phyloP scores from a whole-genome alignment of 2,113 vertebrate genomes.

The Rhea pennata region DNA sequence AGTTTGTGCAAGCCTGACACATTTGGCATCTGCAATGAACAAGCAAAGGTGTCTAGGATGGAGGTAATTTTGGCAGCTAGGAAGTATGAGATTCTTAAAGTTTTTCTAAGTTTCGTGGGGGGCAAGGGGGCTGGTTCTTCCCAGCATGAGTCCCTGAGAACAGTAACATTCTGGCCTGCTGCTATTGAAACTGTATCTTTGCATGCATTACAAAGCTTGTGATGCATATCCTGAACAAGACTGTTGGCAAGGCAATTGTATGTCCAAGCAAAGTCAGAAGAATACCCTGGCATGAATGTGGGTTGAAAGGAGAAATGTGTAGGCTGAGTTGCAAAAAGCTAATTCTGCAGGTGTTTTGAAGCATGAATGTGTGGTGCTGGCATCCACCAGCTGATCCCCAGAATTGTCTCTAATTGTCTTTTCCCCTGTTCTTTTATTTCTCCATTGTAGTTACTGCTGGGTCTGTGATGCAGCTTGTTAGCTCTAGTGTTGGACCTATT shows the following conservation, averaged over 20 bases:
- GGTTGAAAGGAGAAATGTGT: not conserved
- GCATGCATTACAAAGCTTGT: not conserved
- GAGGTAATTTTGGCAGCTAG: not conserved
- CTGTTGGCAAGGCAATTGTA: not conserved
- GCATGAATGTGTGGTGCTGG: not conserved
- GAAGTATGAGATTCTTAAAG: not conserved
- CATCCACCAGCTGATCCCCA: not conserved
- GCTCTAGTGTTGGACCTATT: not conserved
- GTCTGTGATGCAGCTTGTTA: not conserved
- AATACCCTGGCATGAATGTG: not conserved
- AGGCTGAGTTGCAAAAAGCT: not conserved
- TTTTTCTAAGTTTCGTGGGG: not conserved
- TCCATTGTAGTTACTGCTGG: not conserved
- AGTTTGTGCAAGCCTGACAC: not conserved
- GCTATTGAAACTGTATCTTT: not conserved
- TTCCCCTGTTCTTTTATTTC: not conserved
- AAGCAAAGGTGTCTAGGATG: not conserved
- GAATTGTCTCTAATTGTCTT: constrained; percentile 2
- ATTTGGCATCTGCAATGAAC: not conserved
- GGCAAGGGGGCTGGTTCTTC: not conserved
- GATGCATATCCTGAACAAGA: not conserved
- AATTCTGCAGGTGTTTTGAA: not conserved
- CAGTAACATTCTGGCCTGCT: constrained; percentile 46
- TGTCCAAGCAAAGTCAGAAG: not conserved
- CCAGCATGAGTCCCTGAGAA: constrained; percentile 29